A percentile compares a stretch with the other conserved stretches of the same genome.
These are phyloP conservation scores for Poeciliopsis occidentalis DNA, from an alignment of 2,113 vertebrate genomes.

Conservation along the genomic window DNA sequence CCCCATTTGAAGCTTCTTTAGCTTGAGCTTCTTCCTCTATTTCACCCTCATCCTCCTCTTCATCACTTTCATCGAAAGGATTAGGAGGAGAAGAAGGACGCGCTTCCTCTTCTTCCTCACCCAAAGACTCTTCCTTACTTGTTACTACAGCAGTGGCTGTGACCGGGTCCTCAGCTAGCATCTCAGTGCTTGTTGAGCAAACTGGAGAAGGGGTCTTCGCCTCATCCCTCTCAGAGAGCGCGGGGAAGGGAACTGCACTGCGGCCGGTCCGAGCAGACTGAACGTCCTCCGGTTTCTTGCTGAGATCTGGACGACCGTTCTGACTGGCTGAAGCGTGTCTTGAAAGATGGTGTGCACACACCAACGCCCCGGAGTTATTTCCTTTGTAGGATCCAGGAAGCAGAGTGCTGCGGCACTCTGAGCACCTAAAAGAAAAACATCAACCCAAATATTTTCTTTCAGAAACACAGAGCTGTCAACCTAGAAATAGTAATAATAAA, in stretches of 20 bases:
- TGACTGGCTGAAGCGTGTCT: constrained; percentile 60
- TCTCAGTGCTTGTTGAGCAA: not conserved
- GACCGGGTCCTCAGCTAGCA: not conserved
- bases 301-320: constrained; percentile 68
- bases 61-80: constrained; percentile 80
- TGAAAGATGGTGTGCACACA: constrained; percentile 86
- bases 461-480: not conserved
- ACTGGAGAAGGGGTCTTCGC: constrained; percentile 25
- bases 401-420: constrained; percentile 90
- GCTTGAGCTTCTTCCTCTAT: constrained; percentile 45
- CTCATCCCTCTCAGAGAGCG: constrained; percentile 27
- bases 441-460: not conserved
- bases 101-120: constrained; percentile 31
- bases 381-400: constrained; percentile 91
- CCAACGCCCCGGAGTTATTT: constrained; percentile 83
- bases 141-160: constrained; percentile 1
- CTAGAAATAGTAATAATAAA: not conserved
- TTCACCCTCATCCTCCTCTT: constrained; percentile 55
- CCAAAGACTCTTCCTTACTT: constrained; percentile 24
- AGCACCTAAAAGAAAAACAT: constrained; percentile 83
- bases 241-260: constrained; percentile 15
- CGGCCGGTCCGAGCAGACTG: constrained; percentile 42
- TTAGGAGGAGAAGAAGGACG: constrained; percentile 71
- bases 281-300: constrained; percentile 43
- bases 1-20: constrained; percentile 39